These are phyloP conservation scores for Coreius guichenoti DNA, from an alignment of 2,797 vertebrate genomes.

Conservation along the genomic window DNA sequence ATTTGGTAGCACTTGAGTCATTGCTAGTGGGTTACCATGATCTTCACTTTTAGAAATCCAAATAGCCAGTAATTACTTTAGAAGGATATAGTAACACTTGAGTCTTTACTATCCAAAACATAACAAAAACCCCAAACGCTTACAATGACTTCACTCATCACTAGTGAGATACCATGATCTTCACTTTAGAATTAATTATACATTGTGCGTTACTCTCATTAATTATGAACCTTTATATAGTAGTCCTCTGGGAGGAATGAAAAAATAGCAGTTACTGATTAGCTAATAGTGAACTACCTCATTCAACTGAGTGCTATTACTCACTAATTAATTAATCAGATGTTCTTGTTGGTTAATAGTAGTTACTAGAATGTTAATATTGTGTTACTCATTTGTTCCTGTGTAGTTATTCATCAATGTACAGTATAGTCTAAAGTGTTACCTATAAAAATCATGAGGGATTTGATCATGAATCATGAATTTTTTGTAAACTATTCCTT, in stretches of 20 bases:
- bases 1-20: too few relatives aligned
- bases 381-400: not conserved
- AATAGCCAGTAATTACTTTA: too few relatives aligned
- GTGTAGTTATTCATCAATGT: not conserved
- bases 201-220: not conserved
- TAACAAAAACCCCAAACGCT: too few relatives aligned
- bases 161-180: too few relatives aligned
- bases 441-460: not conserved
- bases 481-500: not conserved
- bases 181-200: not conserved
- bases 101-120: too few relatives aligned
- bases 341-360: not conserved
- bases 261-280: not conserved
- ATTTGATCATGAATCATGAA: too few relatives aligned
- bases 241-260: not conserved
- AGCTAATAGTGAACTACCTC: not conserved
- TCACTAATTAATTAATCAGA: not conserved
- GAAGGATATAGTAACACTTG: too few relatives aligned
- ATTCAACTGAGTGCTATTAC: not conserved
- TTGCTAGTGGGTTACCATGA: too few relatives aligned
- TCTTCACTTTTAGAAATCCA: too few relatives aligned
- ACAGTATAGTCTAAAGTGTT: not conserved
- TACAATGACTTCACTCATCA: too few relatives aligned
- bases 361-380: not conserved
- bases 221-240: not conserved